Conservation (phyloP, 2,797 vertebrate species). For the Mormyrus hasselquistii region DNA sequence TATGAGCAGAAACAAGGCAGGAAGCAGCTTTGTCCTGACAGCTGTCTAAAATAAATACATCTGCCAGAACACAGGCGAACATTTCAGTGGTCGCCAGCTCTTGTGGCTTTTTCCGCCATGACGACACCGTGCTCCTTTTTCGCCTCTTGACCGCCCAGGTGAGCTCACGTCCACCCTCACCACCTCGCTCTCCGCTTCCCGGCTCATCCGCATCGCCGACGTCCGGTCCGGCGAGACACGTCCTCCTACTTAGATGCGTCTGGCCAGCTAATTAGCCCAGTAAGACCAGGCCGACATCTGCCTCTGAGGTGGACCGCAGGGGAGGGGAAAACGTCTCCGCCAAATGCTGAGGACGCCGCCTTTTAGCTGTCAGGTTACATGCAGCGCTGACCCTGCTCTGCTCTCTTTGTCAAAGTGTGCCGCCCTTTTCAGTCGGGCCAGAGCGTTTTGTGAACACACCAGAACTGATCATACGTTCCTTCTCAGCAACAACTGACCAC, state of each 20-base stretch:
- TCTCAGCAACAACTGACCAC: background rate
- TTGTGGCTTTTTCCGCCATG: background rate
- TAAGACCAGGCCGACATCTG: background rate
- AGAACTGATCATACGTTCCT: background rate
- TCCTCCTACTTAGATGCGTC: background rate
- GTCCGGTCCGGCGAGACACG: background rate
- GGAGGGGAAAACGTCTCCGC: background rate
- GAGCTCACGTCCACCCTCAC: background rate
- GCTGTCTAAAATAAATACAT: constrained; percentile 12
- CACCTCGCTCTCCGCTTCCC: background rate
- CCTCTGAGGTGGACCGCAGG: background rate
- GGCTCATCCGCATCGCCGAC: background rate
- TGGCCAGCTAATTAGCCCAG: background rate
- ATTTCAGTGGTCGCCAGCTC: background rate
- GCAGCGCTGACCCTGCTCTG: too few species aligned
- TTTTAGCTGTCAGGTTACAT: constrained; percentile 3
- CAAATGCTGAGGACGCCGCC: constrained; percentile 1
- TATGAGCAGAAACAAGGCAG: constrained; percentile 1
- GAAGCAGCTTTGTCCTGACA: constrained; percentile 8
- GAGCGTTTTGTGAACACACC: background rate
- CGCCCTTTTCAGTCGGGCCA: background rate
- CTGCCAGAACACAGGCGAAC: background rate
- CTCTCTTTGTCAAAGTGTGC: background rate
- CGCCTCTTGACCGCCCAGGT: background rate
- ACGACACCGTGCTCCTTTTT: too few species aligned